A percentile compares a stretch with the other conserved stretches of the same genome.
These are phyloP conservation scores for Drosophila cognata DNA, from an alignment of 2,888 invertebrate species.

Conservation along the genomic window DNA sequence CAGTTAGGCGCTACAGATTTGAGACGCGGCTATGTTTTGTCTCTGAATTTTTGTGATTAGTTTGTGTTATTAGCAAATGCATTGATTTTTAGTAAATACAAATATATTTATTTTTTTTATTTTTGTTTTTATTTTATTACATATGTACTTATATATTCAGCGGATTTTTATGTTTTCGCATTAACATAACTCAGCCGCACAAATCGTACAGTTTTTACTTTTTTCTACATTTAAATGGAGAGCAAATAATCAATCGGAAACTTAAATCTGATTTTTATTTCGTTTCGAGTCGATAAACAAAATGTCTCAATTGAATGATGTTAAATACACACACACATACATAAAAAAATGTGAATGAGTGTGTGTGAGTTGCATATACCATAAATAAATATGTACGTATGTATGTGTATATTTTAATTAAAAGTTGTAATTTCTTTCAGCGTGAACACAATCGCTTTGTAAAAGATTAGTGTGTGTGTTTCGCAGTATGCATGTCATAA, in stretches of 20 bases:
- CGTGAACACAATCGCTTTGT: constrained; percentile 50
- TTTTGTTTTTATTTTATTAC: constrained; percentile 41
- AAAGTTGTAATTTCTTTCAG: constrained; percentile 57
- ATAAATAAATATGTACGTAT: constrained; percentile 47
- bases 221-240: constrained; percentile 42
- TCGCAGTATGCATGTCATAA: constrained; percentile 51
- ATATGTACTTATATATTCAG: constrained; percentile 64
- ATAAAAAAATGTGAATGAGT: constrained; percentile 34
- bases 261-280: constrained; percentile 36
- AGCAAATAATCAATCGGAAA: constrained; percentile 48
- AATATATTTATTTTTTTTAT: constrained; percentile 67
- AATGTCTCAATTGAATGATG: constrained; percentile 38
- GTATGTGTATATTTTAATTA: constrained; percentile 40
- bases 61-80: constrained; percentile 53
- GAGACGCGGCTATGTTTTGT: constrained; percentile 2
- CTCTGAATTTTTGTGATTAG: constrained; percentile 17
- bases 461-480: constrained; percentile 50
- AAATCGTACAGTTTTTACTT: constrained; percentile 50
- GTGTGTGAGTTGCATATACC: constrained; percentile 36
- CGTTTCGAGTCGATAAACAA: constrained; percentile 39
- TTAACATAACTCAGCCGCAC: constrained; percentile 77
- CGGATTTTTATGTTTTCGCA: constrained; percentile 77
- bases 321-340: constrained; percentile 46
- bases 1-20: constrained; percentile 9
- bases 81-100: constrained; percentile 72